Conservation (phyloP, 2,888 invertebrate species). For the Choristoneura rosaceana region DNA sequence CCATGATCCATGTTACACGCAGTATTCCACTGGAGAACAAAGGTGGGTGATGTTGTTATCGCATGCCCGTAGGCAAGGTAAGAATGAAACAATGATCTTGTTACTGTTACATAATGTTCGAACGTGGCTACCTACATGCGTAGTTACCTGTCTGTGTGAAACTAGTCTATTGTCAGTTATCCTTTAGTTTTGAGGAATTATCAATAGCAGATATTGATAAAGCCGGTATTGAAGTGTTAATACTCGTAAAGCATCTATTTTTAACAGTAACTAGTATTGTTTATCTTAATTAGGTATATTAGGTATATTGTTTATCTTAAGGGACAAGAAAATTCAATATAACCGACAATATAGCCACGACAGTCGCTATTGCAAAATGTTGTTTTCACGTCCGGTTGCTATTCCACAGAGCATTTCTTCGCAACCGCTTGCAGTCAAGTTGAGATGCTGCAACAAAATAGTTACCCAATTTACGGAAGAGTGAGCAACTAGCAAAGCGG, state of each 20-base stretch:
- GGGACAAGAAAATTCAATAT: constrained; percentile 24
- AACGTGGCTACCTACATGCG: constrained; percentile 40
- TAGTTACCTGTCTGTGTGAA: constrained; percentile 32
- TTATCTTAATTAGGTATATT: constrained; percentile 25
- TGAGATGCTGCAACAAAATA: constrained; percentile 60
- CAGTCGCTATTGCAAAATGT: constrained; percentile 55
- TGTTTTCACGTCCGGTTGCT: constrained; percentile 47
- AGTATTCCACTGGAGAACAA: constrained; percentile 42
- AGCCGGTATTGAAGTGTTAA: not conserved
- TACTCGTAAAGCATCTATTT: not conserved
- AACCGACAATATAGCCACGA: constrained; percentile 50
- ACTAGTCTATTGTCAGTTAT: constrained; percentile 5
- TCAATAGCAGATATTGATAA: not conserved
- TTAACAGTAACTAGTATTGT: constrained; percentile 16
- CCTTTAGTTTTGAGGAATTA: not conserved
- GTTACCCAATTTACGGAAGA: constrained; percentile 64
- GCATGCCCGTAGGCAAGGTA: constrained; percentile 46
- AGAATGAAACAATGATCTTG: constrained; percentile 52
- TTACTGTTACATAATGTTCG: constrained; percentile 50
- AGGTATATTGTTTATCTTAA: constrained; percentile 24
- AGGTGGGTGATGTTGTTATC: constrained; percentile 44
- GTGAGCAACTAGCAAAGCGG: constrained; percentile 53
- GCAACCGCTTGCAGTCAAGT: constrained; percentile 48
- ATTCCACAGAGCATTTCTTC: constrained; percentile 37
- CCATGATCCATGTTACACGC: constrained; percentile 40